Base-by-base conservation (phyloP, 2,888 invertebrate genomes). In the Thecophora atra region DNA sequence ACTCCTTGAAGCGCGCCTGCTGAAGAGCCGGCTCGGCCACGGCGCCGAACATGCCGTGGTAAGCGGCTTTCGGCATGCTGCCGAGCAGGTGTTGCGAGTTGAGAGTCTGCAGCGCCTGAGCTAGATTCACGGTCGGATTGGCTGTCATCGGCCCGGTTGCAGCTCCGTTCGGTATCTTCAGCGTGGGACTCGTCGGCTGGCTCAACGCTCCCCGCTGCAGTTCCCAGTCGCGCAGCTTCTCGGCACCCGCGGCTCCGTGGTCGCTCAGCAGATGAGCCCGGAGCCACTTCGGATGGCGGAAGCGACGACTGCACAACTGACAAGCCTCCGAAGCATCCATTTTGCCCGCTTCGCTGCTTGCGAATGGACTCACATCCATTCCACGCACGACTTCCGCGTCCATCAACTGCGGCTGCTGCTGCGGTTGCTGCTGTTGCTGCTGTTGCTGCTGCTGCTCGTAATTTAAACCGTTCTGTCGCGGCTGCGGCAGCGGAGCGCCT, bases 241-340 rank as follows among this genome's bases (percentile, higher is more conserved):
- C 81, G 13, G 88, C 78, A 79, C 85, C 87, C 80, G 85, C 86
- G 81, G 79, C 91, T 80, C 95, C 95, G 82, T 97, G 97, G 80
- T 97, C 96, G 68, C 93, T 92, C 77, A 95, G 88, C 73, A 97
- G 86, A 86, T 97, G 97, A 0, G 94, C 93, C 77, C 95, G 94
- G 76, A 97, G 87, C 90, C 96, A 96, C 75, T 96, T 95, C 19
- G 93, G 91, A 74, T 94, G 96, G 63, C 96, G 90, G 86, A 97
- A 97, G 73, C 96, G 90, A 1, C 96, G 90, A 78, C 92, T 93
- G 83, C 97, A 97, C 71, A 97, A 89, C 17, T 94, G 92, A 83
- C 97, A 97, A 0, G 92, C 91, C 75, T 89, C 90, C 2, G 72
- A 72, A 19, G 72, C 13, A 17, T 75, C 78, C 11, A 28, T 58